Base-by-base conservation (phyloP, 2,113 vertebrate genomes). In the Nanorana parkeri region DNA sequence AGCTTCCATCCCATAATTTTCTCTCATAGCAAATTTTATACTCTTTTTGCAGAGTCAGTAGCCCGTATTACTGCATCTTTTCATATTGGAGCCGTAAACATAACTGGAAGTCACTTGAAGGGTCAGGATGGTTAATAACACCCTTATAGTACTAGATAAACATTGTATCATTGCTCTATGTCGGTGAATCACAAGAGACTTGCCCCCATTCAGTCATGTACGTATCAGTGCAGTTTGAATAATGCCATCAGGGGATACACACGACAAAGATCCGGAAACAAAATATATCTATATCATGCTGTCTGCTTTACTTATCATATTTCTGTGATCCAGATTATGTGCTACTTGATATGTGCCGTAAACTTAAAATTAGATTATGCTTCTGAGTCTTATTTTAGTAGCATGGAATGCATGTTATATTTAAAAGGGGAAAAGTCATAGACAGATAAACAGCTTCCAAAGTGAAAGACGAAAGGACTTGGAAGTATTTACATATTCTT, bases 141-240 rank as follows among this genome's bases (percentile, higher is more conserved):
- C 71, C 24, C 71, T 73, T 74, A 32, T 54, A 36, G 54, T 16
- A 5, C 28, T 60, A 60, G 28, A 32, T 36, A 74, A 74, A 74
- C 55, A 32, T 36, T 74, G 52, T 29, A 36, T 74, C 29, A 20
- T 71, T 32, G 36, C 13, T 29, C 5, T 3, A 21, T 58, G 54
- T 29, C 55, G 21, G 54, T 15, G 71, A 21, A 13, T 74, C 71
- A 74, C 54, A 7, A 23, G 54, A 36, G 71, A 58, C 54, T 16
- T 58, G 71, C 26, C 58, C 71, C 55, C 55, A 74, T 74, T 74
- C 71, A 73, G 26, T 60, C 71, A 60, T 55, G 54, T 60, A 19
- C 21, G 17, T 20, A 55, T 54, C 68, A 75, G 26, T n/a, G 7
- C 28, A 75, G 17, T 60, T 80, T 60, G 72, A 61, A 56, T 36